Evolutionary conservation across 92 coral and sea anemone species (phyloP).

Genomic region (Actinernus sp.): DNA sequence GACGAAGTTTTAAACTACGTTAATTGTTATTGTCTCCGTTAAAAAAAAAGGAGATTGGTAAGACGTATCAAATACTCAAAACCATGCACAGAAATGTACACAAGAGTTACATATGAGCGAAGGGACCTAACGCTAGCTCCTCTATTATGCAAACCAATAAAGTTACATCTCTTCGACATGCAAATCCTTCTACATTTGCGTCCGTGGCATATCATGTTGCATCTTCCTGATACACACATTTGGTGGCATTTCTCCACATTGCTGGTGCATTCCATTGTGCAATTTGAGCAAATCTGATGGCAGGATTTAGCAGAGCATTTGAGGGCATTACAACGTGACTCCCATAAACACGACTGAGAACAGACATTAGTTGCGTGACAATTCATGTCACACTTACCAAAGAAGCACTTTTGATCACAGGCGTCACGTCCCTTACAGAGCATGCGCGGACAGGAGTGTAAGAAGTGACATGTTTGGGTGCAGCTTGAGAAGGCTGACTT

Average conservation of each 20-base stretch:
- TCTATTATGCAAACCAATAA: slow-evolving; percentile 7
- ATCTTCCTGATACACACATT: slow-evolving; percentile 34
- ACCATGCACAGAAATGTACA: too few species aligned
- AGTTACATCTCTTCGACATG: slow-evolving; percentile 2
- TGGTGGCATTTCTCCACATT: slow-evolving; percentile 22
- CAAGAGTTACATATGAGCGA: too few species aligned
- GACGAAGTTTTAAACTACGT: too few species aligned
- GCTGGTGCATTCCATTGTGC: slow-evolving; percentile 31
- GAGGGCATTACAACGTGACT: slow-evolving; percentile 22
- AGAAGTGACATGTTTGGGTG: slow-evolving; percentile 57
- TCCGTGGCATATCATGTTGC: slow-evolving; percentile 52
- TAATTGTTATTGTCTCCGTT: too few species aligned
- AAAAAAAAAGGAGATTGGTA: too few species aligned
- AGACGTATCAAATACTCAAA: too few species aligned
- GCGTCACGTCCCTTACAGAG: slow-evolving; percentile 45
- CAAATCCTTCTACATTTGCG: slow-evolving; percentile 24
- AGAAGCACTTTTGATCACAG: slow-evolving; percentile 70
- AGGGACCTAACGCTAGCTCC: background rate
- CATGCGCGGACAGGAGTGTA: slow-evolving; percentile 48
- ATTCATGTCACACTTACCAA: slow-evolving; percentile 62
- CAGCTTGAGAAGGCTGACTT: slow-evolving; percentile 52
- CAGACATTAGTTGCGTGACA: slow-evolving; percentile 50
- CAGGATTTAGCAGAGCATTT: slow-evolving; percentile 30
- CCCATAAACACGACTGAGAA: slow-evolving; percentile 67
- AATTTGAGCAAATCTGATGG: slow-evolving; percentile 35